These are phyloP conservation scores for Eupithecia vulgata DNA, from an alignment of 2,888 invertebrate genomes.

Conservation along the genomic window DNA sequence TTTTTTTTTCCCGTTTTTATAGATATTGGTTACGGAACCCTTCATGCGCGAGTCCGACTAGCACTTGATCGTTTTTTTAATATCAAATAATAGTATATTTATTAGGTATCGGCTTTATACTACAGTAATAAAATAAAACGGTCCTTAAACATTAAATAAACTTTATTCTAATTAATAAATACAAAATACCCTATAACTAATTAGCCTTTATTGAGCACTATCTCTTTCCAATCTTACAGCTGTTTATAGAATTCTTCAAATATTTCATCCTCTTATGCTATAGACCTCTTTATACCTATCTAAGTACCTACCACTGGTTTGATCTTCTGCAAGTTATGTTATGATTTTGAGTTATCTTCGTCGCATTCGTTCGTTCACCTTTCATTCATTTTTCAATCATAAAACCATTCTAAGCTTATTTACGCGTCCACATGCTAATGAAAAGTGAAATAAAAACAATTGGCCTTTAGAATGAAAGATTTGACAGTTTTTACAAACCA, in stretches of 20 bases:
- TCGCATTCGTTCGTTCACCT: not conserved
- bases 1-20: too few relatives aligned
- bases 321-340: not conserved
- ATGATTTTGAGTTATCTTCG: not conserved
- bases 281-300: not conserved
- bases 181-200: slow-evolving; percentile 38
- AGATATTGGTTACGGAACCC: too few relatives aligned
- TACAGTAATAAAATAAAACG: slow-evolving; percentile 5
- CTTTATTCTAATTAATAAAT: slow-evolving; percentile 37
- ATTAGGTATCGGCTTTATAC: not conserved
- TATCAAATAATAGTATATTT: too few relatives aligned
- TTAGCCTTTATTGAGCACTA: slow-evolving; percentile 40
- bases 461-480: not conserved
- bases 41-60: too few relatives aligned
- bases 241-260: not conserved
- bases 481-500: not conserved
- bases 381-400: not conserved
- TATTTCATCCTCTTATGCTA: not conserved
- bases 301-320: not conserved
- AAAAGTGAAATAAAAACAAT: not conserved
- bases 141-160: slow-evolving; percentile 18
- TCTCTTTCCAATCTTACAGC: slow-evolving; percentile 29
- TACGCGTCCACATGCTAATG: not conserved
- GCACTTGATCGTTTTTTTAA: too few relatives aligned
- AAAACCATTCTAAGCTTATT: not conserved